These are phyloP conservation scores for Leptinotarsa defecta DNA, from an alignment of 1,140 invertebrate species.

Conservation along the genomic window DNA sequence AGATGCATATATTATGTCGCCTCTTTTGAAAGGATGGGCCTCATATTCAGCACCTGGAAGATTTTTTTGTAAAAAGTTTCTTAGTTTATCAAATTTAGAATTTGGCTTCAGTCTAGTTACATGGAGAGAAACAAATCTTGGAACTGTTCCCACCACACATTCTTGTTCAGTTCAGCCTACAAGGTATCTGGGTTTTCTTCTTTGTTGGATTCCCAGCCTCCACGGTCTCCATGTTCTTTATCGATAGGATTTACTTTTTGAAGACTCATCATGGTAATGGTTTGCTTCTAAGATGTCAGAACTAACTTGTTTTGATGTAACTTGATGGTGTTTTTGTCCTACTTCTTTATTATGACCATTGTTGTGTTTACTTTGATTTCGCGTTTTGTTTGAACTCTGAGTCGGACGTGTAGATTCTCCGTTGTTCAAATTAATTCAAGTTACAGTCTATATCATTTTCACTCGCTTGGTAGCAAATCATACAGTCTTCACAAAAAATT, in stretches of 20 bases:
- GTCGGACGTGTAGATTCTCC: too few relatives aligned
- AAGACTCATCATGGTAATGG: neutral
- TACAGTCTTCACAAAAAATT: too few relatives aligned
- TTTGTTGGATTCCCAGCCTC: neutral
- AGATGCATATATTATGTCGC: neutral
- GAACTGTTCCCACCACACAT: neutral
- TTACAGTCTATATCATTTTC: too few relatives aligned
- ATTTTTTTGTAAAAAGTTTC: neutral
- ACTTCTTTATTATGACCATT: too few relatives aligned
- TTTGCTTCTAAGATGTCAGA: neutral
- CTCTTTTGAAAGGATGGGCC: neutral
- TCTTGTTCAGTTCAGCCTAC: neutral
- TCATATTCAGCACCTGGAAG: constrained; percentile 4
- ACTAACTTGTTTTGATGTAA: neutral
- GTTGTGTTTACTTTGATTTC: too few relatives aligned
- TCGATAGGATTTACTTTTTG: neutral
- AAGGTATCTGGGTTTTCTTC: neutral
- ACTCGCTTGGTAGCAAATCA: too few relatives aligned
- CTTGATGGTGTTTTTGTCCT: neutral
- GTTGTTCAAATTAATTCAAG: too few relatives aligned
- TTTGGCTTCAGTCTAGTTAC: too few relatives aligned
- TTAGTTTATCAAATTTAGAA: neutral
- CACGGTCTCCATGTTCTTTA: neutral
- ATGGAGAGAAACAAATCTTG: too few relatives aligned
- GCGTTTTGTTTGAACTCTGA: too few relatives aligned